Evolutionary conservation across 1,140 invertebrate species (phyloP).

Genomic region (Diuraphis noxia): DNA sequence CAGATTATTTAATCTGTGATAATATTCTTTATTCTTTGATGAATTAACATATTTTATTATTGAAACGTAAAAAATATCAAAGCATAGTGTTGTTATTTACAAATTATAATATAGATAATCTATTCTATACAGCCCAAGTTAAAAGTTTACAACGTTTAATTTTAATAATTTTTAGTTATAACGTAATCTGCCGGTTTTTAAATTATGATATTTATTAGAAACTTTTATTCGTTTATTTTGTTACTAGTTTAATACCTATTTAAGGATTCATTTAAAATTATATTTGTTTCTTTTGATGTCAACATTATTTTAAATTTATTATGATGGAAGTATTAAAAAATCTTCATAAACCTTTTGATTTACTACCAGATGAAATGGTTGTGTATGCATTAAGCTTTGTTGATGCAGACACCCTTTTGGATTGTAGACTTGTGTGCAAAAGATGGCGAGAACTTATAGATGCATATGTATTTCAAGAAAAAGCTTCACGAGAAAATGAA

Average conservation of each 20-base stretch:
- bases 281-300: neutral
- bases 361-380: constrained; percentile 36
- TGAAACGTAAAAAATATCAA: too few species aligned
- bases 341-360: neutral
- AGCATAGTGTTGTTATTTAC: too few species aligned
- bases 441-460: constrained; percentile 40
- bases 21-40: too few species aligned
- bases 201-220: neutral
- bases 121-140: too few species aligned
- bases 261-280: neutral
- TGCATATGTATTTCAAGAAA: constrained; percentile 30
- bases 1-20: too few species aligned
- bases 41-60: too few species aligned
- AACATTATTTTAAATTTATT: neutral
- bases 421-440: constrained; percentile 21
- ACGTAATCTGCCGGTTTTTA: neutral
- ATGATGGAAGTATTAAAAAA: neutral
- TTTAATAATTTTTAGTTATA: neutral
- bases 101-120: too few species aligned
- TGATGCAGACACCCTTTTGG: neutral
- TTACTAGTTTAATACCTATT: neutral
- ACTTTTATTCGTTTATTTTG: too few species aligned
- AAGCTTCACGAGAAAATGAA: constrained; percentile 22
- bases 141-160: neutral
- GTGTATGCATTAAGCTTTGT: neutral